phyloP scores from a whole-genome alignment of 2,113 vertebrate species.

The Cranoglanis bouderius region DNA sequence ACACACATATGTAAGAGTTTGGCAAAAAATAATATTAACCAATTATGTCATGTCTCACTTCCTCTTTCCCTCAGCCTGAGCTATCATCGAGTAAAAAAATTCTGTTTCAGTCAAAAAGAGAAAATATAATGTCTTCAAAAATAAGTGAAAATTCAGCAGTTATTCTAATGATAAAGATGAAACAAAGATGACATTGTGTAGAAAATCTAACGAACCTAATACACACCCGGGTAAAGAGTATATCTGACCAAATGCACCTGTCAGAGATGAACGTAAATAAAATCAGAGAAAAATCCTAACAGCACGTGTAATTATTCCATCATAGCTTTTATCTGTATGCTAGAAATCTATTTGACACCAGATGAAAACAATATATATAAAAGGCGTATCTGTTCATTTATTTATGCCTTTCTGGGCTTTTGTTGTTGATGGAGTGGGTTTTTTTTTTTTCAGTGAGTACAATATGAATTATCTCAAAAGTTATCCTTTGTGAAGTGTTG shows the following conservation, averaged over 20 bases:
- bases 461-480: slow-evolving; percentile 62
- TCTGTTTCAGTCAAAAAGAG: background rate
- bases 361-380: slow-evolving; percentile 63
- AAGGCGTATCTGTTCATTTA: slow-evolving; percentile 62
- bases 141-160: background rate
- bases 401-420: slow-evolving; percentile 57
- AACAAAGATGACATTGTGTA: background rate
- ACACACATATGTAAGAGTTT: background rate
- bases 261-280: background rate
- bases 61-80: background rate
- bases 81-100: background rate
- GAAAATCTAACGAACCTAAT: background rate
- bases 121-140: background rate
- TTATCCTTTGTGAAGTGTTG: slow-evolving; percentile 56
- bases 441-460: slow-evolving; percentile 50
- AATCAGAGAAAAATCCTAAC: slow-evolving; percentile 23
- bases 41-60: background rate
- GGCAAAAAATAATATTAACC: background rate
- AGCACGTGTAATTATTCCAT: slow-evolving; percentile 70
- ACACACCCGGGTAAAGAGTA: background rate
- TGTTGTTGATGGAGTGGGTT: slow-evolving; percentile 18
- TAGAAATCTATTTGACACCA: slow-evolving; percentile 67
- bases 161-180: background rate
- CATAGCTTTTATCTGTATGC: slow-evolving; percentile 66
- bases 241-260: slow-evolving; percentile 12